Base-by-base conservation (phyloP, 2,888 invertebrate species). In the Hedya salicella region DNA sequence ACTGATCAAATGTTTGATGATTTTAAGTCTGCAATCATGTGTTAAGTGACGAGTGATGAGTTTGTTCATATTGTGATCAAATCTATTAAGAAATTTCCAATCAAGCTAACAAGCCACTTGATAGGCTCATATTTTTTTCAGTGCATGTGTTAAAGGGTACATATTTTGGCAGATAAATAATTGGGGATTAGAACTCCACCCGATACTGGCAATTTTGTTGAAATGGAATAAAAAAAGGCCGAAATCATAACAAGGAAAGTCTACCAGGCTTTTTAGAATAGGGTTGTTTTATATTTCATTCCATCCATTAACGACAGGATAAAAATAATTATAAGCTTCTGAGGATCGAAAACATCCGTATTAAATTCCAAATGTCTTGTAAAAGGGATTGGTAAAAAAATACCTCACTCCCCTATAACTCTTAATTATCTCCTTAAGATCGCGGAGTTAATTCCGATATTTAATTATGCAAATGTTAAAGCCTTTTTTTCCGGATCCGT, bases 391-490 rank as follows among this genome's bases (percentile, higher is more conserved):
- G 72, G 78, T 70, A 76, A 79, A 78, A 76, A 75, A 73, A 78
- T 75, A 78, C 71, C 71, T 75, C 68, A 67, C 72, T 80, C 76
- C 76, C 80, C 82, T 78, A 78, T 81, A 77, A 78, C 82, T 80
- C 72, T 86, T 84, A 81, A 86, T 87, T 86, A 88, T 82, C 81
- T 82, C 77, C 70, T 77, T 69, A 71, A 77, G 77, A 81, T 78
- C 79, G 75, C 70, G 67, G 76, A 80, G 79, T 82, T 83, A 80
- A 85, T 85, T 81, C 77, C 78, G 78, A 87, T 87, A 86, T 86
- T 89, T 86, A 85, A 88, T 88, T 86, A 88, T 85, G 83, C 80
- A 87, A 88, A 87, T 83, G 76, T 75, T 74, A 68, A 77, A 83
- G 74, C 79, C 80, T 77, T 84, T 86, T 84, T 81, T 81, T 75